Conservation (phyloP, 2,797 vertebrate species). For the Amblyraja radiata region DNA sequence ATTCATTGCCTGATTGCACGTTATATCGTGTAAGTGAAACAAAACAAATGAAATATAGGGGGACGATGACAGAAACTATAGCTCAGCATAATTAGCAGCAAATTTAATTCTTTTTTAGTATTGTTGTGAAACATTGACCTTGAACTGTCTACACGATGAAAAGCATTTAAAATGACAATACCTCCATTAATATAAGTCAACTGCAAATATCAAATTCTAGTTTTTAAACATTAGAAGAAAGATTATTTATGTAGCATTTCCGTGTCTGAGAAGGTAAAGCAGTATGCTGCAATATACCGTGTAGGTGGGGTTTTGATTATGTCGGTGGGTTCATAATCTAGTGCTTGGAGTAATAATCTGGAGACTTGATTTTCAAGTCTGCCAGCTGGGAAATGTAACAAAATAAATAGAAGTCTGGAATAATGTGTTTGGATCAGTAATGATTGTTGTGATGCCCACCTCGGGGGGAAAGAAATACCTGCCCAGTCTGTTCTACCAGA, state of each 20-base stretch:
- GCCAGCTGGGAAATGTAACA: no score
- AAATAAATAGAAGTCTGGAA: no score
- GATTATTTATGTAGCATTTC: neutral
- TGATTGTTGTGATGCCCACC: no score
- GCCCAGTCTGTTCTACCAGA: no score
- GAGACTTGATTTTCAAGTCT: no score
- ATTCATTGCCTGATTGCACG: conserved; percentile 3
- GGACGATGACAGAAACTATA: neutral
- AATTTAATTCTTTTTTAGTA: neutral
- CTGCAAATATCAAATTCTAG: neutral
- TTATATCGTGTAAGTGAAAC: neutral
- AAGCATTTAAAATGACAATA: neutral
- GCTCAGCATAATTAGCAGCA: neutral
- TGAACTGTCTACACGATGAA: neutral
- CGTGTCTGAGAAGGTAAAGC: neutral
- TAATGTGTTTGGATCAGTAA: no score
- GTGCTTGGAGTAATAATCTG: no score
- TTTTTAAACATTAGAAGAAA: neutral
- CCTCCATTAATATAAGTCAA: neutral
- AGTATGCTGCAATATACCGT: no score
- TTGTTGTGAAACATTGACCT: neutral
- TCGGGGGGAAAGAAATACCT: no score
- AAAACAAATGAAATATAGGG: neutral
- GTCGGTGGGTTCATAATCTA: no score
- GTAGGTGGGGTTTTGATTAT: no score